Percentiles rank a stretch among this genome's conserved stretches.
Evolutionary conservation across 2,888 invertebrate genomes (phyloP).

Genomic region (Thumatha senex): DNA sequence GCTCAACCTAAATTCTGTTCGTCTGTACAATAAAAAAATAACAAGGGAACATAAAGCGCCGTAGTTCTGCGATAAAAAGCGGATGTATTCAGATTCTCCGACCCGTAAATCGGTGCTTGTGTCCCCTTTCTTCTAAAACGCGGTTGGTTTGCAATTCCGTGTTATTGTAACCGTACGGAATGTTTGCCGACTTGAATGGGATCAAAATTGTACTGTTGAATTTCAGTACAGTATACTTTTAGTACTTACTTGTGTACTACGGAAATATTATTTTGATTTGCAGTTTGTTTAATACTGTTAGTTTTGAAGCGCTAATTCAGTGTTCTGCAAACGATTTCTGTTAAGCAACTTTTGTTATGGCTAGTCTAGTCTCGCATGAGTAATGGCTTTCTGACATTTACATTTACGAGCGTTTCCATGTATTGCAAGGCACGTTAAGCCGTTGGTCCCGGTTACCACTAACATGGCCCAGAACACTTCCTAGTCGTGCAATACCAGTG

Average conservation of each 20-base stretch:
- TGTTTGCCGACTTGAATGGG: constrained; percentile 36
- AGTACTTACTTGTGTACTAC: constrained; percentile 19
- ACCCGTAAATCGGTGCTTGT: constrained; percentile 57
- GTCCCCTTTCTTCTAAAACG: constrained; percentile 44
- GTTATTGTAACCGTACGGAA: constrained; percentile 43
- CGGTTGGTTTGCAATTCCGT: constrained; percentile 43
- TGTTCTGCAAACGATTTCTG: too few species aligned
- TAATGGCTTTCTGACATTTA: too few species aligned
- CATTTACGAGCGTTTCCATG: too few species aligned
- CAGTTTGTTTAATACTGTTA: background rate
- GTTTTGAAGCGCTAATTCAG: too few species aligned
- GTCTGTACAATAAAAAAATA: constrained; percentile 34
- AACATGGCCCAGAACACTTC: too few species aligned
- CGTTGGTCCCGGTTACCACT: too few species aligned
- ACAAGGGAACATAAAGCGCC: constrained; percentile 49
- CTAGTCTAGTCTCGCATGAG: too few species aligned
- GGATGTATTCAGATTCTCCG: constrained; percentile 49
- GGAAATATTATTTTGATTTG: constrained; percentile 10
- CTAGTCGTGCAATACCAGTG: too few species aligned
- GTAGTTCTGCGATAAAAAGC: constrained; percentile 49
- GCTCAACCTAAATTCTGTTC: constrained; percentile 34
- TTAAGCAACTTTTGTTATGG: too few species aligned
- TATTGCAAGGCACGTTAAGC: too few species aligned
- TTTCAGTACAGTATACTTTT: constrained; percentile 29
- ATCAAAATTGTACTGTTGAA: constrained; percentile 25